Evolutionary conservation across 2,888 invertebrate genomes (phyloP), one percentile per base, ranked within the genome.

Genomic region (Dynastes hyllus): DNA sequence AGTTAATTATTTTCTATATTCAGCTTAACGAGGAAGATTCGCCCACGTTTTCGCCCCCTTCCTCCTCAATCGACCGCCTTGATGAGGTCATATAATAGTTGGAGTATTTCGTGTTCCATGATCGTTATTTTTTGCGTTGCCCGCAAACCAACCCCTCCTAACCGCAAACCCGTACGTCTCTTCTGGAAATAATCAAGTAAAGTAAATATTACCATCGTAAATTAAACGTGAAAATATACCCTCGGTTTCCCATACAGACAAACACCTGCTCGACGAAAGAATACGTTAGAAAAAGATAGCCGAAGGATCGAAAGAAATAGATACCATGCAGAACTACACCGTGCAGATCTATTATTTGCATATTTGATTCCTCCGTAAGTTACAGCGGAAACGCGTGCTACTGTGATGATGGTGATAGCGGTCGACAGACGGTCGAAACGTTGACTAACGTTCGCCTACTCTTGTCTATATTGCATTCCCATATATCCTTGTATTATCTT

Each of bases 121-220:
- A 85, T 86, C 87, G 85, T 87, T 87, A 87, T 86, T 86, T 84
- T 83, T 83, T 83, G 80, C 67, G 27, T 32, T 76, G 80, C 80
- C 80, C 81, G 78, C 79, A 79, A 76, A 13, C 58, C 78, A 61
- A 61, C 79, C 76, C 70, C 77, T 1, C 53, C 58, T n/a, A 58
- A 37, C 58, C 40, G 40, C 58, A 58, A 73, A 58, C 32, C 58
- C 81, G 81, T 79, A 78, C 73, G 58, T 79, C 78, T 82, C 66
- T 79, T 81, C 79, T 84, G 85, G 87, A 87, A 87, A 88, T 89
- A 88, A 88, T 89, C 88, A 88, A 87, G 86, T 85, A 87, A 88
- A 88, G 88, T 88, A 89, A 89, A 89, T 88, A 89, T 88, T 87
- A 87, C 86, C 86, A 87, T 87, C 87, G 88, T 88, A 88, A 88